phyloP scores from a whole-genome alignment of 1,140 invertebrate genomes.

The Drosophila lowei region DNA sequence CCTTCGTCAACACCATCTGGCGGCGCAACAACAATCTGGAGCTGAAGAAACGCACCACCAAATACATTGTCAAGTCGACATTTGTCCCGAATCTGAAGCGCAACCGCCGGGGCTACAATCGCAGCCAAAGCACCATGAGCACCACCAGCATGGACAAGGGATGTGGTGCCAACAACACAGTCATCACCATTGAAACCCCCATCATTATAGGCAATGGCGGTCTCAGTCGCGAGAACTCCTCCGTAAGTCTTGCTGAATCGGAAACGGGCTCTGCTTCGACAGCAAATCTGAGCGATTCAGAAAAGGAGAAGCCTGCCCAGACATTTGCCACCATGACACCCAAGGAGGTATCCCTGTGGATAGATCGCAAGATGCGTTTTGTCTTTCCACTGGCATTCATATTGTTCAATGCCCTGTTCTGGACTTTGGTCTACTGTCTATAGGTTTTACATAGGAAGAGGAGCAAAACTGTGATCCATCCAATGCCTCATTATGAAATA shows the following conservation, averaged over 20 bases:
- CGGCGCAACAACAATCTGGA: slow-evolving; percentile 91
- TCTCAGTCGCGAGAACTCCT: slow-evolving; percentile 55
- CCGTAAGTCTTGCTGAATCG: slow-evolving; percentile 60
- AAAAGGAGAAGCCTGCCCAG: slow-evolving; percentile 49
- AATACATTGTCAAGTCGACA: slow-evolving; percentile 92
- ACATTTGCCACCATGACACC: slow-evolving; percentile 91
- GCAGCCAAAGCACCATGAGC: slow-evolving; percentile 83
- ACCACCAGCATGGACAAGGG: slow-evolving; percentile 84
- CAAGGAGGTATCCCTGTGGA: slow-evolving; percentile 93
- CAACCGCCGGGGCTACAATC: slow-evolving; percentile 83
- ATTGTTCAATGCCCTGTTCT: slow-evolving; percentile 93
- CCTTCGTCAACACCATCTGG: slow-evolving; percentile 95
- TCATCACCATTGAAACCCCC: slow-evolving; percentile 69
- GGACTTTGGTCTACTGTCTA: slow-evolving; percentile 88
- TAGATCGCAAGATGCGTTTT: slow-evolving; percentile 90
- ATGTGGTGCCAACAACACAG: slow-evolving; percentile 45
- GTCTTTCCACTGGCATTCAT: slow-evolving; percentile 91
- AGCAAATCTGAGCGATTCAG: slow-evolving; percentile 20
- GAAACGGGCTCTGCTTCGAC: slow-evolving; percentile 44
- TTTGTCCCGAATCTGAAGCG: slow-evolving; percentile 89
- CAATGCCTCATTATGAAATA: slow-evolving; percentile 29
- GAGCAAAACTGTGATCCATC: slow-evolving; percentile 45
- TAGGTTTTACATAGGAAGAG: slow-evolving; percentile 16
- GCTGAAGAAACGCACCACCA: slow-evolving; percentile 92
- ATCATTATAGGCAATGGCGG: slow-evolving; percentile 52